phyloP scores from a whole-genome alignment of 2,797 vertebrate species.

The Aselliscus stoliczkanus region DNA sequence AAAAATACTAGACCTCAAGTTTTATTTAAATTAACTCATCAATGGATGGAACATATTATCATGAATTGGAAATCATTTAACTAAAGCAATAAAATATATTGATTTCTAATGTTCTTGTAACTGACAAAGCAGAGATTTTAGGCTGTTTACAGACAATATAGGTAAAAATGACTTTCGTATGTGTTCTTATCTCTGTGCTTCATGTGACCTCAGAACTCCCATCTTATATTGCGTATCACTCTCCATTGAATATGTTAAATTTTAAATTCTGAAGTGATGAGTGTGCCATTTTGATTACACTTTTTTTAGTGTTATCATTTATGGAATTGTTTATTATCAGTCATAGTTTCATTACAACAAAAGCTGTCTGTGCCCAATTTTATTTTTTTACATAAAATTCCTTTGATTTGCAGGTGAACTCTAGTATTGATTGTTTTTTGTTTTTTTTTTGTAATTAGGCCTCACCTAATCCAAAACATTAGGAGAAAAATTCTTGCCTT shows the following conservation, averaged over 20 bases:
- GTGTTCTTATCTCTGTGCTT: not conserved
- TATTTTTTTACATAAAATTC: not conserved
- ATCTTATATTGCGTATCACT: not conserved
- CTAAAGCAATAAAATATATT: not conserved
- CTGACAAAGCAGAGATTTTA: not conserved
- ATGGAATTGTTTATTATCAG: not conserved
- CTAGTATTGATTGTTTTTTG: conserved; percentile 40
- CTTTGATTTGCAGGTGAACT: not conserved
- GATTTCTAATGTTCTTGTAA: not conserved
- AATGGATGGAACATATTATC: not conserved
- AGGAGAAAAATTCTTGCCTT: not conserved
- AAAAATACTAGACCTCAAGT: not conserved
- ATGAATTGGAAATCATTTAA: not conserved
- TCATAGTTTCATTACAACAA: not conserved
- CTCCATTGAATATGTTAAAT: not conserved
- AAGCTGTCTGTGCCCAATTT: not conserved
- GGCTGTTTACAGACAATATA: not conserved
- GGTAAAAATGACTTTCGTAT: not conserved
- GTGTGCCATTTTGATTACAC: not conserved
- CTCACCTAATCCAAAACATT: not conserved
- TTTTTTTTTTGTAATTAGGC: conserved; percentile 19
- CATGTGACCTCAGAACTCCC: not conserved
- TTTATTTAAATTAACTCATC: not conserved
- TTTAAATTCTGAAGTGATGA: not conserved
- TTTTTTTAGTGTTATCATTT: not conserved